Evolutionary conservation across 2,797 vertebrate species (phyloP), one percentile per base, ranked within the genome.

Genomic region (Neostethus bicornis): DNA sequence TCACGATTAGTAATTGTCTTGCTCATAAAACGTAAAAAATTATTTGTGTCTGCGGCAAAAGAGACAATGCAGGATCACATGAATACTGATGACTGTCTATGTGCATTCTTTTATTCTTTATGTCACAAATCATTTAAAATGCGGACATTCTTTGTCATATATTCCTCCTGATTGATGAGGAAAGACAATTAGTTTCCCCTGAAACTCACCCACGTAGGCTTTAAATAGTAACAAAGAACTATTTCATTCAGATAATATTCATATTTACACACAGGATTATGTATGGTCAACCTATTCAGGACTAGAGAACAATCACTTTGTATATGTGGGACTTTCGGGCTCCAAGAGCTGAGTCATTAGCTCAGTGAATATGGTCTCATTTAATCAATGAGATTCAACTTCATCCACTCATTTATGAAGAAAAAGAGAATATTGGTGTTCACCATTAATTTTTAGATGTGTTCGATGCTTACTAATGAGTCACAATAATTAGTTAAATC

Each of bases 371-470:
- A 5, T 14, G 12, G 52, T 51, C 28, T 37, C 56, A 66, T 72
- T 71, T 42, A 66, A 62, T 59, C 10, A 7, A 73, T 60, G 43
- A 60, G 45, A 48, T 51, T 78, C 55, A 77, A 52, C 59, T 74
- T 76, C 17, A 66, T 61, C 62, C 45, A 41, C 48, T 54, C 49
- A 59, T 25, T 69, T 61, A 59, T 12, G 0, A 26, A 70, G 34
- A 39, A 66, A 67, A 52, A 58, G 56, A 53, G 70, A 38, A 73
- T 26, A 63, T 46, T 62, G 67, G 67, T 73, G 78, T 80, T 61
- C 74, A 73, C 52, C 39, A 61, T 72, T 77, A 82, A 65, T 81
- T 79, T 48, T 43, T 55, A 7, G 12, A 19, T 14, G 29, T 49
- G 51, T 45, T 55, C 10, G 1, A 52, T 29, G 38, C 52, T 63